phyloP scores from a whole-genome alignment of 2,888 invertebrate genomes.

The Lucinisca nassula region DNA sequence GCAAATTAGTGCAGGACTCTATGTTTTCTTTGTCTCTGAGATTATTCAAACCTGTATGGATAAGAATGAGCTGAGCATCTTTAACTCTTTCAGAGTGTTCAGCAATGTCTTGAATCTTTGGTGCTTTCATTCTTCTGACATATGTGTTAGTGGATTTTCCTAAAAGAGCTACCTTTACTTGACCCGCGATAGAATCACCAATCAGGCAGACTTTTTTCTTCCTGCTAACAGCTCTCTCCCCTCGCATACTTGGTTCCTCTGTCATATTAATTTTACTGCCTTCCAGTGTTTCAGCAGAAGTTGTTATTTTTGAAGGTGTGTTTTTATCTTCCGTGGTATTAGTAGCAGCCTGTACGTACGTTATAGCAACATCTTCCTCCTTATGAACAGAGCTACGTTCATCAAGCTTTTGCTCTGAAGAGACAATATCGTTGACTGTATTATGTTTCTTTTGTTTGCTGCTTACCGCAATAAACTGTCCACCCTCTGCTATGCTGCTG shows the following conservation, averaged over 20 bases:
- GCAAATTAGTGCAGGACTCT: neutral
- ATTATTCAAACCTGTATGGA: neutral
- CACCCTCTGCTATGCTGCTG: neutral
- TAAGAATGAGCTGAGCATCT: neutral
- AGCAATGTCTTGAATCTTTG: neutral
- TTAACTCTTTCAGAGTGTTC: neutral
- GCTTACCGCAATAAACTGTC: neutral
- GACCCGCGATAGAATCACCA: neutral
- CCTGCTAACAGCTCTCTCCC: neutral
- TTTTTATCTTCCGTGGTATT: neutral
- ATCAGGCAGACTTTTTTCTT: neutral
- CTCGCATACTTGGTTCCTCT: neutral
- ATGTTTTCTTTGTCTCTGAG: neutral
- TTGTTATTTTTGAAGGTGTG: neutral
- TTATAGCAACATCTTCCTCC: neutral
- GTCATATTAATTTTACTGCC: no score
- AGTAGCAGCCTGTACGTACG: neutral
- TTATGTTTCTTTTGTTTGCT: neutral
- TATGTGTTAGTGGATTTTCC: neutral
- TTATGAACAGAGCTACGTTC: neutral
- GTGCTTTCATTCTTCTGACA: neutral
- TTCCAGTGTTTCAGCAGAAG: no score
- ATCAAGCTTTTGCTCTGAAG: neutral
- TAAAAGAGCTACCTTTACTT: neutral
- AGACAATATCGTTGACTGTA: neutral